Evolutionary conservation across 2,797 vertebrate species (phyloP).

Genomic region (Oryzias sinensis): DNA sequence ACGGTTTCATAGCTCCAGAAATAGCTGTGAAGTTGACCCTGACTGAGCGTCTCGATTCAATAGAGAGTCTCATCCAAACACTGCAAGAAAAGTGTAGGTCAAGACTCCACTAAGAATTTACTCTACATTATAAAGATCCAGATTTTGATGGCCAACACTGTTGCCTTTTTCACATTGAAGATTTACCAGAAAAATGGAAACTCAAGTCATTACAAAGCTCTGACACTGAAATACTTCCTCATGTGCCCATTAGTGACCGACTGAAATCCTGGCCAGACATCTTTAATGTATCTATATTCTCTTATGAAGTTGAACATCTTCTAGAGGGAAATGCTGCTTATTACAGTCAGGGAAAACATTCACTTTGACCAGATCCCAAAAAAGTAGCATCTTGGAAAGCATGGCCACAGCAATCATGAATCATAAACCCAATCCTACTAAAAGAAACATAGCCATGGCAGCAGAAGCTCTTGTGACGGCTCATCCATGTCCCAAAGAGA

Average conservation of each 20-base stretch:
- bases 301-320: slow-evolving; percentile 4
- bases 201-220: slow-evolving; percentile 5
- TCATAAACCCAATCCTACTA: slow-evolving; percentile 27
- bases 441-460: slow-evolving; percentile 14
- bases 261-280: neutral
- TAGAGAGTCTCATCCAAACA: neutral
- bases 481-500: slow-evolving; percentile 5
- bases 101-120: neutral
- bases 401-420: slow-evolving; percentile 23
- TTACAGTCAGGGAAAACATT: neutral
- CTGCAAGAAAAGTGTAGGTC: neutral
- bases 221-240: slow-evolving; percentile 1
- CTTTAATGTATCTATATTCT: neutral
- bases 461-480: slow-evolving; percentile 11
- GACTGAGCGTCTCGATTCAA: neutral
- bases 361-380: slow-evolving; percentile 3
- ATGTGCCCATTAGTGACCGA: neutral
- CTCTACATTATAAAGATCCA: slow-evolving; percentile 7
- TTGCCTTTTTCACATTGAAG: slow-evolving; percentile 1
- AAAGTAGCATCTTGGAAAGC: neutral
- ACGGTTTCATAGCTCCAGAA: neutral
- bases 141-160: slow-evolving; percentile 8
- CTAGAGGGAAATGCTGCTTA: neutral
- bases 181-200: neutral
- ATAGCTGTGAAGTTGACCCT: neutral